Percentiles rank a stretch among this genome's conserved stretches.
phyloP scores from a whole-genome alignment of 2,797 vertebrate species.

The Helarctos malayanus region DNA sequence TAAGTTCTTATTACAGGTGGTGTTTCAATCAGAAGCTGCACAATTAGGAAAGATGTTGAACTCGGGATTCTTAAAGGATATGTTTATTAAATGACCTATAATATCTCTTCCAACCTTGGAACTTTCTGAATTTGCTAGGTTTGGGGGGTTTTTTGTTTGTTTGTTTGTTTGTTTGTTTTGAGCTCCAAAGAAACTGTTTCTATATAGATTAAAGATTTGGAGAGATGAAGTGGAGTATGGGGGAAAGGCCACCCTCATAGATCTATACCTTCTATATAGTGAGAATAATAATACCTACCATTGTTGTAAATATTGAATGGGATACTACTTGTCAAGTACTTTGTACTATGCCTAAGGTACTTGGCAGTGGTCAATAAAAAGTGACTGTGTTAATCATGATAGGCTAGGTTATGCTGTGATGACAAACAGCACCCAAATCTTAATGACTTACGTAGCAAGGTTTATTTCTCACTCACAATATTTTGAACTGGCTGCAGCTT shows the following conservation, averaged over 20 bases:
- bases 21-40: neutral
- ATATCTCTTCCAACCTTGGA: neutral
- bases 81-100: neutral
- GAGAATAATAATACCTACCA: neutral
- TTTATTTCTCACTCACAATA: neutral
- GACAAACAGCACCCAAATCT: neutral
- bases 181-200: neutral
- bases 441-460: neutral
- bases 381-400: neutral
- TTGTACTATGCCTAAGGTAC: neutral
- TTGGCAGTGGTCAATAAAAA: neutral
- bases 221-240: neutral
- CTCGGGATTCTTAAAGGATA: neutral
- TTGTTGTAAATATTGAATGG: neutral
- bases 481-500: neutral
- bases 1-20: neutral
- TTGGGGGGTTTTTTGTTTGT: too few relatives aligned
- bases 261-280: neutral
- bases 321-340: neutral
- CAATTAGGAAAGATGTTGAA: neutral
- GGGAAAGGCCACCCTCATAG: neutral
- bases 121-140: neutral
- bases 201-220: neutral
- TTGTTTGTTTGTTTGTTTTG: neutral
- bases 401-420: neutral